Evolutionary conservation across 2,113 vertebrate species (phyloP).

Genomic region (Cyanoramphus novaezelandiae): DNA sequence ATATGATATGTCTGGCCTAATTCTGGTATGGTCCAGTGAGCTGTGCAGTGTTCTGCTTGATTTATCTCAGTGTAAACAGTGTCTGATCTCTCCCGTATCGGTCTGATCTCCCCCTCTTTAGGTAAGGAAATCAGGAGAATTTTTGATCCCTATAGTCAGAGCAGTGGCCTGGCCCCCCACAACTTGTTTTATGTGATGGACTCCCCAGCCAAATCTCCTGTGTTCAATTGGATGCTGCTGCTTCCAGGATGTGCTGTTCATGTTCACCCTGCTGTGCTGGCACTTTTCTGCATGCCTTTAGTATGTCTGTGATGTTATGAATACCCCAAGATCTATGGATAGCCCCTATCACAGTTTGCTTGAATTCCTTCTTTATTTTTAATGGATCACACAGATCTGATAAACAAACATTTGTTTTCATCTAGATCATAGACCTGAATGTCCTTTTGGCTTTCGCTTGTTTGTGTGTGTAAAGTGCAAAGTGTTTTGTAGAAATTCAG

Average conservation of each 20-base stretch:
- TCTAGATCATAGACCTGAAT: not conserved
- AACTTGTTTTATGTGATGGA: constrained; percentile 20
- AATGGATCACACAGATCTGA: not conserved
- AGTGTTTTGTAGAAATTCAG: not conserved
- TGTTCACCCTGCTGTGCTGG: constrained; percentile 42
- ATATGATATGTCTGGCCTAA: constrained; percentile 48
- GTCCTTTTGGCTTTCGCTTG: not conserved
- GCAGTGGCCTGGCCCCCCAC: not conserved
- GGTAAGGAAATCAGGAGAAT: not conserved
- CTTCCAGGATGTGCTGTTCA: constrained; percentile 17
- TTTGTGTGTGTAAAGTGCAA: not conserved
- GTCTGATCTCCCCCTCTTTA: not conserved
- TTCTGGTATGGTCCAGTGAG: constrained; percentile 36
- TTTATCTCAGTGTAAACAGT: constrained; percentile 36
- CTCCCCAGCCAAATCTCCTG: not conserved
- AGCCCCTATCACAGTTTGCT: constrained; percentile 5
- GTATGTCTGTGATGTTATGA: not conserved
- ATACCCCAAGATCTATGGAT: not conserved
- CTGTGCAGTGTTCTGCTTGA: constrained; percentile 42
- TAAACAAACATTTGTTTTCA: constrained; percentile 1
- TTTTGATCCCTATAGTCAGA: constrained; percentile 1
- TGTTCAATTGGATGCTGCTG: constrained; percentile 33
- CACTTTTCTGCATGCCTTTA: constrained; percentile 4
- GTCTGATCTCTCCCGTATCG: not conserved
- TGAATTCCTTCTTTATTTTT: constrained; percentile 25